A percentile compares a stretch with the other conserved stretches of the same genome.
phyloP scores from a whole-genome alignment of 64 coral and sea anemone species.

The Porites lutea region DNA sequence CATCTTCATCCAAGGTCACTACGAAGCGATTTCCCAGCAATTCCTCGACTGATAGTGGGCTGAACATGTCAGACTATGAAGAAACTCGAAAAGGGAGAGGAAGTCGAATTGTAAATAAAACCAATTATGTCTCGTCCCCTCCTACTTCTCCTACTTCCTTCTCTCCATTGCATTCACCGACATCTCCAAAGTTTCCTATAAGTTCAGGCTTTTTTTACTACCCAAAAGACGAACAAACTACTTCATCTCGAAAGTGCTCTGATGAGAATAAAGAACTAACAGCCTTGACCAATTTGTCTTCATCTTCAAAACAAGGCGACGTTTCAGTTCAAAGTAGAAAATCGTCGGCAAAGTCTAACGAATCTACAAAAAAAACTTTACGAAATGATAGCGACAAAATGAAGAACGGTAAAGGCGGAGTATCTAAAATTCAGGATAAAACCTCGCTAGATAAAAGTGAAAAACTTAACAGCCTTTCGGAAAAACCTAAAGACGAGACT shows the following conservation, averaged over 20 bases:
- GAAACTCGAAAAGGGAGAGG: neutral
- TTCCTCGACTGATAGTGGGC: slow-evolving; percentile 30
- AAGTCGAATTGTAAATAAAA: neutral
- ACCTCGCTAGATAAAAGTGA: neutral
- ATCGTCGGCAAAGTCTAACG: neutral
- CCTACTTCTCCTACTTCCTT: neutral
- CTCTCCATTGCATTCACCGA: neutral
- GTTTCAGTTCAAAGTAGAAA: neutral
- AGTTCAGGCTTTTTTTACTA: slow-evolving; percentile 20
- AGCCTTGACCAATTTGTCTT: neutral
- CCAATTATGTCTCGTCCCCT: neutral
- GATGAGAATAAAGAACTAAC: neutral
- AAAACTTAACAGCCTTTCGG: neutral
- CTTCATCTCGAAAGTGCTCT: neutral
- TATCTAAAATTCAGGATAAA: slow-evolving; percentile 7
- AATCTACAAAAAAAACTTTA: slow-evolving; percentile 6
- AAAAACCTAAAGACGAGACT: neutral
- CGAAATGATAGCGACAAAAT: slow-evolving; percentile 13
- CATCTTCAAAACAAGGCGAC: neutral
- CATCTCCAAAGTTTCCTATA: slow-evolving; percentile 21
- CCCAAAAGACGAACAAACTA: neutral
- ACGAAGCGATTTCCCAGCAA: slow-evolving; percentile 21
- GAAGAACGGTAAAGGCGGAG: neutral
- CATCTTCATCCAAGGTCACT: neutral
- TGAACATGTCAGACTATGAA: slow-evolving; percentile 26